Conservation (phyloP, 2,888 invertebrate species). For the Rotaria magnacalcarata region DNA sequence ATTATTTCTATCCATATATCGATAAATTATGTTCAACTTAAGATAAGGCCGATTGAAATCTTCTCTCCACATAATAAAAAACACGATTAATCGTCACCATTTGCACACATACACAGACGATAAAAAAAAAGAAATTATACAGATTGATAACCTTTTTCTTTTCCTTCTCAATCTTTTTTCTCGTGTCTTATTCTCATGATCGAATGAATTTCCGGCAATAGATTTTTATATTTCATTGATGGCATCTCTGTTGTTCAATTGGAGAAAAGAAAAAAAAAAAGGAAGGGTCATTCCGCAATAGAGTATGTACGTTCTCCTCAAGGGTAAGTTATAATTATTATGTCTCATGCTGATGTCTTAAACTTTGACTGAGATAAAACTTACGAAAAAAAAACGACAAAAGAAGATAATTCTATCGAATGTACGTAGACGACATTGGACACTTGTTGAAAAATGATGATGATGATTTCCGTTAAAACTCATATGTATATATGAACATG, state of each 20-base stretch:
- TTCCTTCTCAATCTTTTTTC: neutral
- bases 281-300: neutral
- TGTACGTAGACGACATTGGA: neutral
- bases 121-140: neutral
- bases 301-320: neutral
- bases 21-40: constrained; percentile 16
- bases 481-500: neutral
- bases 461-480: neutral
- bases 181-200: neutral
- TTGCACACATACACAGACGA: neutral
- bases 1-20: neutral
- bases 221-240: neutral
- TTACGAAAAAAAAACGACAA: neutral
- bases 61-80: neutral
- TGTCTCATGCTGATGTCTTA: neutral
- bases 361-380: neutral
- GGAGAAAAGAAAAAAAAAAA: neutral
- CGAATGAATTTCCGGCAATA: neutral
- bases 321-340: neutral
- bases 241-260: neutral
- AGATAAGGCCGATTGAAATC: neutral
- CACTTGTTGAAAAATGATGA: constrained; percentile 8
- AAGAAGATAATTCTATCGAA: neutral
- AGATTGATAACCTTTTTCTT: neutral
- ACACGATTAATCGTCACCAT: neutral